Percentiles rank a stretch among this genome's conserved stretches.
These are phyloP conservation scores for Scopus umbretta DNA, from an alignment of 2,113 vertebrate genomes.

Conservation along the genomic window DNA sequence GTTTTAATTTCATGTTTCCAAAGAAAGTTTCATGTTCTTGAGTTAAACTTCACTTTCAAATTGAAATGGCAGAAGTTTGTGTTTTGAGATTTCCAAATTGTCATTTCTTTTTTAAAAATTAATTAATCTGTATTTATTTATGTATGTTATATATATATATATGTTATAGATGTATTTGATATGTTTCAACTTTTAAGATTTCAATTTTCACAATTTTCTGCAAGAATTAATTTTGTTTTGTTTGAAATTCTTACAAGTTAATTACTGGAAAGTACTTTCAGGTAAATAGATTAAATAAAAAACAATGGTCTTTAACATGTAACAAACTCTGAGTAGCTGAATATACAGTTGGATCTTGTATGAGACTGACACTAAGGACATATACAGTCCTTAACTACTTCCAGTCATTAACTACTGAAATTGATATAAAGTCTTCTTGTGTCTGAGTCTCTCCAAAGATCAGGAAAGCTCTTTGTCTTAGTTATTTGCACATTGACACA, in stretches of 20 bases:
- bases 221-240: neutral
- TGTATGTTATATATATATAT: too few species aligned
- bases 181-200: neutral
- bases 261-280: neutral
- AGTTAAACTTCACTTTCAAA: neutral
- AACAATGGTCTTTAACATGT: accelerated
- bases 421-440: neutral
- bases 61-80: neutral
- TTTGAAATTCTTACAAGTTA: neutral
- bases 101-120: accelerated
- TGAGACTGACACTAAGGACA: neutral
- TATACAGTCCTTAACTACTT: neutral
- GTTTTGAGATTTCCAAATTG: neutral
- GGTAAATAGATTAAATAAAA: neutral
- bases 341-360: neutral
- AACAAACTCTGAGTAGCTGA: neutral
- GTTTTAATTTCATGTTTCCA: neutral
- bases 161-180: neutral
- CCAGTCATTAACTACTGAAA: neutral
- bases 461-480: neutral
- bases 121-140: neutral
- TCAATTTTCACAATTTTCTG: neutral
- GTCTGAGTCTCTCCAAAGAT: neutral
- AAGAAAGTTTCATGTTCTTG: neutral
- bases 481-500: neutral